These are phyloP conservation scores for Cacatua alba DNA, from an alignment of 2,113 vertebrate species.

Conservation along the genomic window DNA sequence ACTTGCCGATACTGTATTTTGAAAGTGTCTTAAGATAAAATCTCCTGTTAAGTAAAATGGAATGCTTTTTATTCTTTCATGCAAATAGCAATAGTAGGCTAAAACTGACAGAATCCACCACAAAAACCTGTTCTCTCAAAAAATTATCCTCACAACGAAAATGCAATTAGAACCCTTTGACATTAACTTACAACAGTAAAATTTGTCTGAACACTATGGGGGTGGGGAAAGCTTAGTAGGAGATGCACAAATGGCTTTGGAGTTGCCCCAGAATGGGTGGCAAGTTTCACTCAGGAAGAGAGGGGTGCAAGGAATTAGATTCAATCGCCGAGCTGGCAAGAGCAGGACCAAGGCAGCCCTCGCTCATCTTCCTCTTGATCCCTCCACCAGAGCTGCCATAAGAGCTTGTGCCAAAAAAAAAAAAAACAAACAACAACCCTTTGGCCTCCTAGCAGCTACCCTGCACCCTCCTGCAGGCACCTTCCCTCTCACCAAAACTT, in stretches of 20 bases:
- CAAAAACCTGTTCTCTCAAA: neutral
- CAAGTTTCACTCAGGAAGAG: neutral
- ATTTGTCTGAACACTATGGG: neutral
- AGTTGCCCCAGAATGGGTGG: neutral
- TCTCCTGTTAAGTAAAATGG: neutral
- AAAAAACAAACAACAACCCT: neutral
- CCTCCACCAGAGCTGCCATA: neutral
- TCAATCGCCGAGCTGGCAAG: neutral
- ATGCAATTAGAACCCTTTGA: neutral
- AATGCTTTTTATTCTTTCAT: neutral
- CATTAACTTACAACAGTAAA: neutral
- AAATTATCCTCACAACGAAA: neutral
- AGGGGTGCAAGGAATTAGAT: neutral
- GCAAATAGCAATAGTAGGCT: neutral
- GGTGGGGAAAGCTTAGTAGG: neutral
- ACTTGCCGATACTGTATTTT: neutral
- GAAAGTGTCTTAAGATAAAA: neutral
- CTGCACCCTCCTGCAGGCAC: neutral
- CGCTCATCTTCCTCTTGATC: neutral
- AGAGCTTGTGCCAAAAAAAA: fast-evolving
- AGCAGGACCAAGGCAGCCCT: neutral
- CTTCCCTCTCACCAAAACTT: neutral
- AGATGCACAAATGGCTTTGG: neutral
- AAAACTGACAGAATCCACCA: neutral
- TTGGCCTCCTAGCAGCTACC: neutral